Conservation (phyloP, 1,140 invertebrate genomes). For the Camponotus floridanus region DNA sequence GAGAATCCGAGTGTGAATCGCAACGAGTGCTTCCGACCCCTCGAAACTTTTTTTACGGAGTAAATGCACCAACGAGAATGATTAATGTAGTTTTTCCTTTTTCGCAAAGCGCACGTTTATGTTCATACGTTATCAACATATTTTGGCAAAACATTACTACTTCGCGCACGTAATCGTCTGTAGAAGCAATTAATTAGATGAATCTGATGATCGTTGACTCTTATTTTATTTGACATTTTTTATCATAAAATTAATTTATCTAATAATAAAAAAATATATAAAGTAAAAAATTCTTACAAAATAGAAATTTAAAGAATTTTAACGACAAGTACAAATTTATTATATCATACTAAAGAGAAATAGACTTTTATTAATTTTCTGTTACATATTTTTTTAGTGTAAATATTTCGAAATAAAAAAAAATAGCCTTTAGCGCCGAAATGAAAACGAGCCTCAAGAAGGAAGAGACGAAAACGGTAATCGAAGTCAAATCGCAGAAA, state of each 20-base stretch:
- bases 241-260: too few relatives aligned
- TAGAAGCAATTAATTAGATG: background rate
- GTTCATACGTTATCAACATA: too few relatives aligned
- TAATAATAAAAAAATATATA: too few relatives aligned
- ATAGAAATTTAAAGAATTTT: too few relatives aligned
- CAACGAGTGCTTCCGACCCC: conserved; percentile 8
- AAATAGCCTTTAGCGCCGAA: background rate
- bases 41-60: background rate
- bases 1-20: conserved; percentile 41
- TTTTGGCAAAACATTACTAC: background rate
- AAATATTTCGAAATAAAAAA: too few relatives aligned
- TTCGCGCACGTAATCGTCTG: background rate
- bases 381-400: background rate
- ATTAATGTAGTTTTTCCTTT: background rate
- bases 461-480: background rate
- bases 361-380: background rate
- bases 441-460: background rate
- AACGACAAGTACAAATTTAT: background rate
- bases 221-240: background rate
- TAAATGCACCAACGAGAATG: background rate
- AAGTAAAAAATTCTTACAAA: too few relatives aligned
- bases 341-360: background rate
- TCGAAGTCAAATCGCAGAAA: conserved; percentile 26
- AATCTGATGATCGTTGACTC: background rate
- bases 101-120: too few relatives aligned